A percentile compares a stretch with the other conserved stretches of the same genome.
Conservation (phyloP, 2,797 vertebrate species). For the Anguilla anguilla region DNA sequence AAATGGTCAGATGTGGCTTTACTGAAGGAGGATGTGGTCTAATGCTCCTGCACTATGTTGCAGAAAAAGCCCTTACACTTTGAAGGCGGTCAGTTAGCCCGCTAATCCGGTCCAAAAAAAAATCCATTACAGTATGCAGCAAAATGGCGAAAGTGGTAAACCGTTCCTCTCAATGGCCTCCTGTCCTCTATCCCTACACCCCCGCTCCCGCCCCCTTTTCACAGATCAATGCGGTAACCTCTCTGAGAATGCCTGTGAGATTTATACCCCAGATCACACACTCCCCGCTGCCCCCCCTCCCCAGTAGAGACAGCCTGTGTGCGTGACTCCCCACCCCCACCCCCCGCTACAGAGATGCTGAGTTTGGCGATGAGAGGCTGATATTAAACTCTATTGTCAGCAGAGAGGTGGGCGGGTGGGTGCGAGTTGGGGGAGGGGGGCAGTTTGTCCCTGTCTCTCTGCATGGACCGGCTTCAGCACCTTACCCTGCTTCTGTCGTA, state of each 20-base stretch:
- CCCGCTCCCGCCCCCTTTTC: slow-evolving; percentile 48
- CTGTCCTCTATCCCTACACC: slow-evolving; percentile 62
- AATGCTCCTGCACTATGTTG: not conserved
- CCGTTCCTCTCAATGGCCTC: slow-evolving; percentile 49
- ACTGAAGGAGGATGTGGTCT: not conserved
- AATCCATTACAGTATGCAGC: not conserved
- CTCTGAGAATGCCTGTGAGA: slow-evolving; percentile 62
- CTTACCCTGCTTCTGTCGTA: slow-evolving; percentile 98
- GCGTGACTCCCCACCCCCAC: not conserved
- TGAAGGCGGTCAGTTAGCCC: slow-evolving; percentile 12
- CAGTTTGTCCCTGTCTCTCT: not conserved
- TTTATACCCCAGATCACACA: slow-evolving; percentile 50
- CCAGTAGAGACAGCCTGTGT: slow-evolving; percentile 22
- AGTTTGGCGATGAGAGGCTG: slow-evolving; percentile 61
- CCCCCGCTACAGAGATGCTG: slow-evolving; percentile 59
- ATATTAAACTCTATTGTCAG: slow-evolving; percentile 65
- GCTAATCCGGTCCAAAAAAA: not conserved
- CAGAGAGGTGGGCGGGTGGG: slow-evolving; percentile 45
- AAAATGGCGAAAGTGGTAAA: not conserved
- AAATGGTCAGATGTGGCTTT: not conserved
- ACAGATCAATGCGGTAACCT: slow-evolving; percentile 66
- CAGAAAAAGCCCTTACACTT: not conserved
- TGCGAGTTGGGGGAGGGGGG: slow-evolving; percentile 31
- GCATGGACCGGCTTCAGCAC: slow-evolving; percentile 37
- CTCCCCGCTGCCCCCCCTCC: not conserved